Evolutionary conservation across 2,113 vertebrate species (phyloP).

Genomic region (Melospiza georgiana): DNA sequence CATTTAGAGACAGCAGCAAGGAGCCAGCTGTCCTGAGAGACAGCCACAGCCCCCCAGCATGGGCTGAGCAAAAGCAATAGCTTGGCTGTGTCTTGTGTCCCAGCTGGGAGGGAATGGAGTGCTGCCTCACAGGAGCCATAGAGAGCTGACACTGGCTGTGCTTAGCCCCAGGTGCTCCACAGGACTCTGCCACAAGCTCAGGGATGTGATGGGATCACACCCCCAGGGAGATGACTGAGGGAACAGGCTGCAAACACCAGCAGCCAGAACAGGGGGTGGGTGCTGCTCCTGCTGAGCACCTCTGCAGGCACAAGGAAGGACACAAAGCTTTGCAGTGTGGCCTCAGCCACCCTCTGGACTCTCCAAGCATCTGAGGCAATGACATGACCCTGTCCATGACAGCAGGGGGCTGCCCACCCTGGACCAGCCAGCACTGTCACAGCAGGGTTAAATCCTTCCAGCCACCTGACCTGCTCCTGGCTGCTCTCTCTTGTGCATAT

Average conservation of each 20-base stretch:
- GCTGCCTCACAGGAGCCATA: accelerated
- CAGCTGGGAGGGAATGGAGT: accelerated
- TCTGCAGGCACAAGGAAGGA: background rate
- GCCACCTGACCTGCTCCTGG: background rate
- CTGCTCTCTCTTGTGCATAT: background rate
- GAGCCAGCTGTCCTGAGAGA: background rate
- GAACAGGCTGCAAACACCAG: background rate
- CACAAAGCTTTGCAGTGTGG: background rate
- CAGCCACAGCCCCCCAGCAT: background rate
- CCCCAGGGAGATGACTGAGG: background rate
- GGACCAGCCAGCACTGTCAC: background rate
- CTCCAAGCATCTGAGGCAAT: background rate
- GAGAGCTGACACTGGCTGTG: background rate
- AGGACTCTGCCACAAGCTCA: background rate
- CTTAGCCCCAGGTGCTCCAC: background rate
- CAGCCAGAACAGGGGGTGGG: background rate
- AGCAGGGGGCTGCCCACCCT: accelerated
- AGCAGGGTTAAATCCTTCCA: background rate
- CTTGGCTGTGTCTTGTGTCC: accelerated
- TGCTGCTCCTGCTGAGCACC: background rate
- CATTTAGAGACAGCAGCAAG: background rate
- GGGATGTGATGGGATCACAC: accelerated
- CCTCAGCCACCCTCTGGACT: background rate
- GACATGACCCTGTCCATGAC: background rate
- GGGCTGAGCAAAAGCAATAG: background rate